Evolutionary conservation across 2,797 vertebrate species (phyloP), one percentile per base, ranked within the genome.

Genomic region (Oryzias sinensis): DNA sequence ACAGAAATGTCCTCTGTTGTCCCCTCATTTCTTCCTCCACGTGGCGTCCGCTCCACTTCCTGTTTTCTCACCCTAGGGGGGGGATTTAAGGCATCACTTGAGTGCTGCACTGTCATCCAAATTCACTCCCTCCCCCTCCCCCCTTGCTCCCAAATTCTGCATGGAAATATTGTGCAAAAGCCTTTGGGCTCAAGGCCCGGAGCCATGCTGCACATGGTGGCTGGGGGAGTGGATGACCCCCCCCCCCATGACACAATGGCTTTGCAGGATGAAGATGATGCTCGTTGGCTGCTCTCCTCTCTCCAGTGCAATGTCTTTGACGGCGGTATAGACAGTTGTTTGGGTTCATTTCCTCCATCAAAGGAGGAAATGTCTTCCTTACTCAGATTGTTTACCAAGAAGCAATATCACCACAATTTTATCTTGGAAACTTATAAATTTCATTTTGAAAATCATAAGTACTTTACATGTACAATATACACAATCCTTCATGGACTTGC

Each of bases 301-400:
- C 53, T 9, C 53, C 50, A 5, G 43, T 33, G 45, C 42, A 27
- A 57, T 42, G 59, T 59, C 53, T 69, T 65, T 56, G 62, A 62
- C n/a, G 17, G 59, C 27, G 18, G 65, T 51, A 59, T 57, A 72
- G 80, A 72, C 67, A 72, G 77, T 71, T 80, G 72, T 80, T 72
- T 63, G 72, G 69, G 65, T 80, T 74, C 42, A 53, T 77, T 81
- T 56, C 51, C 72, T 68, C 73, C 53, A 72, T 58, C 75, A 78
- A 81, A 6, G 50, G 60, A 63, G 45, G 70, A 22, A 44, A 49
- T n/a, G 69, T 53, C 53, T 51, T 49, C 49, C 48, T 66, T 47
- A 8, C 50, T 9, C 27, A 53, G 61, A 33, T 33, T 33, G 2
- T 33, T 11, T 11, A 33, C 8, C 33, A 22, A 22, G 20, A 22